Conservation (phyloP, 2,113 vertebrate species). For the Myxocyprinus asiaticus region DNA sequence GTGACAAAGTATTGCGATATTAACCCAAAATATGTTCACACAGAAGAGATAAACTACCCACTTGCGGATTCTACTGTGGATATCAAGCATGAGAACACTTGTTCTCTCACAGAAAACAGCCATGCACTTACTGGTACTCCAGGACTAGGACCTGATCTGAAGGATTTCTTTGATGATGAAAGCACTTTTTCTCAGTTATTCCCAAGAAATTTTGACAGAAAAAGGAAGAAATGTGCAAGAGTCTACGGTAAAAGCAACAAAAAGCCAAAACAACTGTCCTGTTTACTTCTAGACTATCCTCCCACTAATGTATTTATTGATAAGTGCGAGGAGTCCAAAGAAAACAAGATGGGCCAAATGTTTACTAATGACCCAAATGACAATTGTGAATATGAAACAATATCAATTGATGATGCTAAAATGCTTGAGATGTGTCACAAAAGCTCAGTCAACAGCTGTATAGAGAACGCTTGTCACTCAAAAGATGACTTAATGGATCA, state of each 20-base stretch:
- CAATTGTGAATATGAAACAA: slow-evolving; percentile 78
- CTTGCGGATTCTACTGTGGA: slow-evolving; percentile 60
- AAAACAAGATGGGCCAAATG: slow-evolving; percentile 69
- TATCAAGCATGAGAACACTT: slow-evolving; percentile 70
- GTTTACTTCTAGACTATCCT: slow-evolving; percentile 54
- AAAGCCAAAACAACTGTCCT: slow-evolving; percentile 67
- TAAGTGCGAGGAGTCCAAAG: slow-evolving; percentile 64
- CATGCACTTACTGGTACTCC: slow-evolving; percentile 46
- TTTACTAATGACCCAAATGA: slow-evolving; percentile 74
- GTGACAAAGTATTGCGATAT: slow-evolving; percentile 35
- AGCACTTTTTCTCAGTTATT: slow-evolving; percentile 86
- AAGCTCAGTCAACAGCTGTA: slow-evolving; percentile 65
- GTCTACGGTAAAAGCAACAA: slow-evolving; percentile 89
- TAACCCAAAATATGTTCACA: slow-evolving; percentile 33
- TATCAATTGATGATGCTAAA: slow-evolving; percentile 81
- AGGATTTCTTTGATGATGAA: slow-evolving; percentile 83
- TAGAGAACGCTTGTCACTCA: slow-evolving; percentile 47
- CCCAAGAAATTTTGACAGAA: slow-evolving; percentile 79
- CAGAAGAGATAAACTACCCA: slow-evolving; percentile 57
- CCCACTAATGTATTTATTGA: slow-evolving; percentile 57
- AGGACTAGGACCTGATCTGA: slow-evolving; percentile 66
- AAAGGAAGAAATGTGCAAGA: slow-evolving; percentile 82
- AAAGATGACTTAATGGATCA: slow-evolving; percentile 1
- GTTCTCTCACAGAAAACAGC: slow-evolving; percentile 50
- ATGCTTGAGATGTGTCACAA: slow-evolving; percentile 83